Base-by-base conservation (phyloP, 2,888 invertebrate genomes). In the Tetanocera ferruginea region DNA sequence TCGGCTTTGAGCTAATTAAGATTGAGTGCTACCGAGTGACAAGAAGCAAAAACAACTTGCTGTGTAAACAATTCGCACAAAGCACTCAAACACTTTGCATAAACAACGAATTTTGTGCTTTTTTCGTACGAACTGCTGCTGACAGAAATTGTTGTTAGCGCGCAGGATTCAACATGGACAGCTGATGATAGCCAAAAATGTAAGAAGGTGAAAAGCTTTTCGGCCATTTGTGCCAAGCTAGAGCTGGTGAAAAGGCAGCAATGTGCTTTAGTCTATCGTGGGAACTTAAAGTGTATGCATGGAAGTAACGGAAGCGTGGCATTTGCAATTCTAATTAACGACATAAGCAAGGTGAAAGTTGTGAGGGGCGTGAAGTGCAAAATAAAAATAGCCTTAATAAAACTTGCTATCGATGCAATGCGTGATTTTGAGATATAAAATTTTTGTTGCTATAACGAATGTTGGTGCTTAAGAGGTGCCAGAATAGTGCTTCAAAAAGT, bases 211-310 rank as follows among this genome's bases (percentile, higher is more conserved):
- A 51, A 78, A 80, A 55, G 77, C 81, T 82, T n/a, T 69, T 62
- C 77, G 57, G 60, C 31, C 25, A 11, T 25, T 5, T 19, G 23
- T 4, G 69, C 49, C 62, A 43, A 43, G 37, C 4, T 8, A 28
- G 55, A 62, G 5, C n/a, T 34, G 51, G 34, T 49, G 49, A 49
- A 73, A 60, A 28, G 23, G 43, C 37, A 51, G 28, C 43, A 19
- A 43, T 25, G 67, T 62, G 83, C 82, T 76, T 86, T 86, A 85
- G 87, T 85, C 84, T 81, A 83, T 83, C 76, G 81, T 82, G 79
- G 81, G 69, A 83, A 82, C 85, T 83, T 85, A 77, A 28, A 76
- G 80, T 62, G 82, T 80, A 55, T 81, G 80, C 76, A 78, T n/a
- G n/a, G n/a, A n/a, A n/a, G n/a, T 79, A 83, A 34, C 49, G 28